Evolutionary conservation across 2,113 vertebrate species (phyloP).

Genomic region (Saccopteryx bilineata): DNA sequence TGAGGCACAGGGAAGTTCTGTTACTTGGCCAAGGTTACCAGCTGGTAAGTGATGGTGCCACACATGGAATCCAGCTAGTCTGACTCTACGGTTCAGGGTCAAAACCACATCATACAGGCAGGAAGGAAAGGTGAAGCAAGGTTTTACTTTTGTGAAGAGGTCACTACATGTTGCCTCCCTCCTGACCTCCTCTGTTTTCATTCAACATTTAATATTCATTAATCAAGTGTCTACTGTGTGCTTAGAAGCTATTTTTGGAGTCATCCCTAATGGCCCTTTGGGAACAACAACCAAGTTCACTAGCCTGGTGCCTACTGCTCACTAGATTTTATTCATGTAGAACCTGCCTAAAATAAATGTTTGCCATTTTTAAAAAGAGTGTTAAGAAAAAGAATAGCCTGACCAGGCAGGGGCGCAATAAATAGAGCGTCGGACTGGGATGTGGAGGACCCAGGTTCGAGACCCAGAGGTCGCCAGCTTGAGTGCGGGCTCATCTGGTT

Average conservation of each 20-base stretch:
- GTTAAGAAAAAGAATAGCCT: neutral
- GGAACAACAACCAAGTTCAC: conserved; percentile 7
- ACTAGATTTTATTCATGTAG: neutral
- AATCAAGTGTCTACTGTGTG: neutral
- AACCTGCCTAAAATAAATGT: neutral
- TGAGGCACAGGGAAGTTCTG: neutral
- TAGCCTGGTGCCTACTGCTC: neutral
- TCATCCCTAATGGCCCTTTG: neutral
- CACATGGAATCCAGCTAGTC: neutral
- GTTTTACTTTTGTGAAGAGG: conserved; percentile 14
- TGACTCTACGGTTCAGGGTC: neutral
- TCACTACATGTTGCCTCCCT: neutral
- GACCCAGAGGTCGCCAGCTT: too few relatives aligned
- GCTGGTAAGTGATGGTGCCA: neutral
- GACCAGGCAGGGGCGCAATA: too few relatives aligned
- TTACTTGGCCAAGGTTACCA: neutral
- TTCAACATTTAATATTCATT: neutral
- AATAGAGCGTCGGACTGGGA: too few relatives aligned
- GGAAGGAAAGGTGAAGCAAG: neutral
- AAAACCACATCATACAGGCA: neutral
- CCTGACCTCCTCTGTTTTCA: neutral
- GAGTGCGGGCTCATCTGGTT: too few relatives aligned
- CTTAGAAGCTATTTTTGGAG: neutral
- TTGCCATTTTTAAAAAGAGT: neutral
- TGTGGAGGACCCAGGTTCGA: too few relatives aligned